Conservation (phyloP, 2,113 vertebrate species). For the Geothlypis trichas region DNA sequence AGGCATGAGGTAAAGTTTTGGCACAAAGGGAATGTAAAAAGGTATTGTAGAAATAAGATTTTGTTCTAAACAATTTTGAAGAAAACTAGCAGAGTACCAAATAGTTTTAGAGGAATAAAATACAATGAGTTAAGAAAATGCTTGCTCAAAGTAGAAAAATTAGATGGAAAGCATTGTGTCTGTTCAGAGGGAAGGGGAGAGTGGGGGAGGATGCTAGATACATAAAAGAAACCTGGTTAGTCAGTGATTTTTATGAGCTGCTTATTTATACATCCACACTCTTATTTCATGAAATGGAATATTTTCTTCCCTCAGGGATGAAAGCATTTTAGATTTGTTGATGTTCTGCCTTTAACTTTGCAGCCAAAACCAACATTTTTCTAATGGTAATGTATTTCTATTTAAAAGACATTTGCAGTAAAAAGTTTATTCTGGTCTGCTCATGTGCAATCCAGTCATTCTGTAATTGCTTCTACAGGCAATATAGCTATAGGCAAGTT, state of each 20-base stretch:
- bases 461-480: neutral
- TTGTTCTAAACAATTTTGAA: neutral
- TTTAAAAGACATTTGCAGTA: neutral
- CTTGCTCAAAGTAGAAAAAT: neutral
- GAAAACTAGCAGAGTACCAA: neutral
- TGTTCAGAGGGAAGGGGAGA: accelerated
- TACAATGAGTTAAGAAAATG: neutral
- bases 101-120: neutral
- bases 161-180: neutral
- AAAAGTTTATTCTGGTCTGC: neutral
- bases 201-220: neutral
- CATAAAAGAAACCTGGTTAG: neutral
- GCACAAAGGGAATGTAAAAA: neutral
- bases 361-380: neutral
- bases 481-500: neutral
- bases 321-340: neutral
- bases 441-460: neutral
- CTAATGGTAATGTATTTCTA: neutral
- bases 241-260: neutral
- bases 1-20: neutral
- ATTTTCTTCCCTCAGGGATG: neutral
- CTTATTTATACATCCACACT: neutral
- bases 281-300: neutral
- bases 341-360: neutral
- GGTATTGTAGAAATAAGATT: neutral